Evolutionary conservation across 37 sponge, comb jelly and placozoan genomes (phyloP).

Genomic region (Ianthella basta): DNA sequence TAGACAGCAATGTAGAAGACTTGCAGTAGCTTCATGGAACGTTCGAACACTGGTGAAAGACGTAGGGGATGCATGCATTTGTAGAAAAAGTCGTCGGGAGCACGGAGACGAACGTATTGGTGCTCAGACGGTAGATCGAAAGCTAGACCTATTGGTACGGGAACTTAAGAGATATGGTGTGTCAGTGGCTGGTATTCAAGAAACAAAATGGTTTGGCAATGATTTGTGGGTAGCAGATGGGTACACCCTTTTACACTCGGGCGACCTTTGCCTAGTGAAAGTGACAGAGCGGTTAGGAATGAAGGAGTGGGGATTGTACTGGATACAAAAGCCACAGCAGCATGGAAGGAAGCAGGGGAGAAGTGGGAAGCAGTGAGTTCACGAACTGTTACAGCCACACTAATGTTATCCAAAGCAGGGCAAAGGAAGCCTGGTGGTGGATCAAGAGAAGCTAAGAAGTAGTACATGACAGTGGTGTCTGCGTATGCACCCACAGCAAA

Average conservation of each 20-base stretch:
- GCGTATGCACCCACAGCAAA: not conserved
- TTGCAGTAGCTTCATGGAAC: too few relatives aligned
- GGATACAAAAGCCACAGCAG: not conserved
- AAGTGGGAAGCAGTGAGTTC: conserved; percentile 20
- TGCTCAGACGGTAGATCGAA: too few relatives aligned
- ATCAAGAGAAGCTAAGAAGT: not conserved
- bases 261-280: not conserved
- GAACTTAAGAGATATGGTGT: too few relatives aligned
- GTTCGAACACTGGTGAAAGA: too few relatives aligned
- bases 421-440: not conserved
- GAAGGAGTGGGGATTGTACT: conserved; percentile 23
- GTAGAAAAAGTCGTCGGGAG: too few relatives aligned
- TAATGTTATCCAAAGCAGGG: not conserved
- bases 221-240: not conserved
- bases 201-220: not conserved
- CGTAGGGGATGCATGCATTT: too few relatives aligned
- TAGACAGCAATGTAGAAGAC: too few relatives aligned
- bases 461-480: not conserved
- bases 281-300: not conserved
- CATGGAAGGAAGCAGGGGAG: conserved; percentile 3
- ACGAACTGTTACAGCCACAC: conserved; percentile 1
- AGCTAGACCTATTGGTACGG: too few relatives aligned
- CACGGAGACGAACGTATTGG: too few relatives aligned
- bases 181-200: too few relatives aligned
- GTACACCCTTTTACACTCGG: conserved; percentile 20